Conservation (phyloP, 2,888 invertebrate genomes). For the Pelosia muscerda region DNA sequence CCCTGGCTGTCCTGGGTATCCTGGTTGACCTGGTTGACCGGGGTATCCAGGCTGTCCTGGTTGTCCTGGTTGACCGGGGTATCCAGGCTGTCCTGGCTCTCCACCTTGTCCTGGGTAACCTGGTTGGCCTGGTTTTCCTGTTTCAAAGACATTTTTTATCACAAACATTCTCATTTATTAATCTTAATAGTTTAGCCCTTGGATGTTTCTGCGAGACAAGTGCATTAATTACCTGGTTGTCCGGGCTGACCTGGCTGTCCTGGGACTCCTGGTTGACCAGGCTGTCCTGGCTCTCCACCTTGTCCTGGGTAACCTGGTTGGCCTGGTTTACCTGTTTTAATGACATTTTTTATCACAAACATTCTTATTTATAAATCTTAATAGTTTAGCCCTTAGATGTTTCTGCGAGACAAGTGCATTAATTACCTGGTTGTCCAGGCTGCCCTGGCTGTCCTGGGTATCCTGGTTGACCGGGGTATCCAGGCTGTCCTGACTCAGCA, state of each 20-base stretch:
- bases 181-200: too few species aligned
- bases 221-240: conserved; percentile 12
- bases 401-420: too few species aligned
- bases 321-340: conserved; percentile 24
- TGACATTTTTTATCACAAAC: too few species aligned
- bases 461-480: conserved; percentile 24
- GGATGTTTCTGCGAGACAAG: too few species aligned
- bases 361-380: too few species aligned
- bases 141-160: too few species aligned
- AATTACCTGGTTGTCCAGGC: too few species aligned
- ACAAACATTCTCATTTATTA: too few species aligned
- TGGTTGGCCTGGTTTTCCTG: too few species aligned
- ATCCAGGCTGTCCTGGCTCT: conserved; percentile 61
- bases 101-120: too few species aligned
- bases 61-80: conserved; percentile 41
- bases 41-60: conserved; percentile 23
- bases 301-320: conserved; percentile 28
- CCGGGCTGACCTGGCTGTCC: conserved; percentile 27
- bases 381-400: too few species aligned
- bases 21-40: conserved; percentile 44
- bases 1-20: conserved; percentile 54
- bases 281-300: conserved; percentile 32
- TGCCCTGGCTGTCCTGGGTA: conserved; percentile 19
- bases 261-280: conserved; percentile 29
- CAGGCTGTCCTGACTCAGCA: conserved; percentile 44